Percentiles rank a stretch among this genome's conserved stretches.
phyloP scores from a whole-genome alignment of 2,797 vertebrate species.

The Esox masquinongy region DNA sequence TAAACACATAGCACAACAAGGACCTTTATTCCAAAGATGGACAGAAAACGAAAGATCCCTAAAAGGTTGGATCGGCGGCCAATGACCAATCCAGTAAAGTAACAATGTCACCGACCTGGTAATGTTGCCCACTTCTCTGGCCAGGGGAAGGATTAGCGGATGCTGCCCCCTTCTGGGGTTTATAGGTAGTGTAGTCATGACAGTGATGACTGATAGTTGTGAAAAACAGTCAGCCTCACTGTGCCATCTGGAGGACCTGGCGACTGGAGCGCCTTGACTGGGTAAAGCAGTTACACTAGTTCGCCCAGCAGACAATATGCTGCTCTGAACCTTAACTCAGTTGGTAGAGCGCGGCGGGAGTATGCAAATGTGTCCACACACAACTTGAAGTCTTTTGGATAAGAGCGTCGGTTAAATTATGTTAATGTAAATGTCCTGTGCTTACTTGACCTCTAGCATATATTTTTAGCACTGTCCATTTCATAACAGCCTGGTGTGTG shows the following conservation, averaged over 20 bases:
- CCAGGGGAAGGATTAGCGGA: neutral
- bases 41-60: no score
- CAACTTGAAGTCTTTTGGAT: no score
- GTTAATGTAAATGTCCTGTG: neutral
- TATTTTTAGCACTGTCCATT: neutral
- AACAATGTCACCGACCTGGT: neutral
- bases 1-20: no score
- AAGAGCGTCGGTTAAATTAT: no score
- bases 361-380: no score
- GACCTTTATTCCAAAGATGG: no score
- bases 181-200: neutral
- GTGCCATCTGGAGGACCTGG: neutral
- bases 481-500: neutral
- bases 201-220: neutral
- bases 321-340: neutral
- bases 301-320: neutral
- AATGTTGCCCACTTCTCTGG: neutral
- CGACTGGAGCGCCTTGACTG: neutral
- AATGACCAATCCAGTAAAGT: neutral
- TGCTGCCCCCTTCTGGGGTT: conserved; percentile 10
- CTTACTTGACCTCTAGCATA: conserved; percentile 6
- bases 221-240: neutral
- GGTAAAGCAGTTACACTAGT: neutral
- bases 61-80: no score
- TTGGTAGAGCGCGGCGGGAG: no score